Base-by-base conservation (phyloP, 2,113 vertebrate species). In the Protomyctophum bolini region DNA sequence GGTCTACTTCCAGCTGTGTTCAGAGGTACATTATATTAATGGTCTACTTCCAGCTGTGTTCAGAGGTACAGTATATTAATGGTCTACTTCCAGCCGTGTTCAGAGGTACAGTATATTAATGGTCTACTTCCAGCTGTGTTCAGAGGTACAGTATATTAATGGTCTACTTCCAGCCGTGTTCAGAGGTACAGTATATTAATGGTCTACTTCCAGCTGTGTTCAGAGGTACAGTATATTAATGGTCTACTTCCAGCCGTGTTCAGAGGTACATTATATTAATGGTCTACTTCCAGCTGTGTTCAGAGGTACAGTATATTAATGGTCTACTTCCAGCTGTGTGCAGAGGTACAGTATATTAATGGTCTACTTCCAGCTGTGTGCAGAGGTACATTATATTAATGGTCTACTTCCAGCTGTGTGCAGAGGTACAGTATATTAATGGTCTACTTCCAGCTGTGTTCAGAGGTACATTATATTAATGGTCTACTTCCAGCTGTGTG, bases 301-400 rank as follows among this genome's bases (percentile, higher is more conserved):
- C 97, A 66, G 98, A 99, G 96, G 98, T 99, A n/a, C n/a, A n/a
- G n/a, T n/a, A n/a, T n/a, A n/a, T n/a, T n/a, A n/a, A 99, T 99
- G 98, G 98, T 98, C 0, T 99, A 99, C 83, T 99, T 99, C 91
- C 98, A 99, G 92, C 95, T 99, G 0, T 99, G 98, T 87, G 97
- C 97, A 66, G 98, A 99, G 96, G 98, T 99, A n/a, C n/a, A n/a
- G n/a, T n/a, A n/a, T n/a, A n/a, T n/a, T n/a, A n/a, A 99, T 99
- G 98, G 98, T 98, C 0, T 99, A 99, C 83, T 99, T 99, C 91
- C 98, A 99, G 92, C 95, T 99, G 0, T 99, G 98, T 87, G 97
- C 97, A 66, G 98, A 99, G 96, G 98, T 99, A n/a, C n/a, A n/a
- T n/a, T n/a, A n/a, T n/a, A n/a, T n/a, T n/a, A n/a, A 99, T 99